Percentiles rank a stretch among this genome's conserved stretches.
These are phyloP conservation scores for Euura saliciscinereae DNA, from an alignment of 1,140 invertebrate genomes.

Conservation along the genomic window DNA sequence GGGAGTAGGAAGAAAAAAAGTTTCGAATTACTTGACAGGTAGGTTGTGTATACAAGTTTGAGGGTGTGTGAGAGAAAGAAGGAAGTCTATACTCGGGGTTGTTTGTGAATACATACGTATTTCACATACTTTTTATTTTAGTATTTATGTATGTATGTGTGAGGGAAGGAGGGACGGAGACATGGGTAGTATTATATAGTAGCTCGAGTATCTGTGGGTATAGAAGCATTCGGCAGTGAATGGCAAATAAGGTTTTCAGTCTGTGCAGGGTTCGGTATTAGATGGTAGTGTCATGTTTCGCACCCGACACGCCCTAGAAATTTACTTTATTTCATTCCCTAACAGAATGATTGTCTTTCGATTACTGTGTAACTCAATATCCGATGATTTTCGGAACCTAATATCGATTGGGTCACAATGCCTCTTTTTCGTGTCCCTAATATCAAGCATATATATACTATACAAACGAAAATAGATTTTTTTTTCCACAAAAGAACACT, in stretches of 20 bases:
- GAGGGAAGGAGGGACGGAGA: background rate
- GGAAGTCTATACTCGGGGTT: background rate
- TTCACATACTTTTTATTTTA: background rate
- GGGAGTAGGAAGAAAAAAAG: background rate
- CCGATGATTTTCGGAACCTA: slow-evolving; percentile 2
- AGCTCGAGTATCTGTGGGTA: too few species aligned
- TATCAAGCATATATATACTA: too few species aligned
- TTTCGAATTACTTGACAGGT: background rate
- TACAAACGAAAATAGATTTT: too few species aligned
- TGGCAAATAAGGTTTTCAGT: too few species aligned
- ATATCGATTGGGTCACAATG: background rate
- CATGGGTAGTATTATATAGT: background rate
- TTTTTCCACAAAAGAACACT: background rate
- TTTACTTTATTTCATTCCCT: slow-evolving; percentile 7
- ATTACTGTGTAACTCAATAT: slow-evolving; percentile 7
- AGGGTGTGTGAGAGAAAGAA: background rate
- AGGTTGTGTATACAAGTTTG: background rate
- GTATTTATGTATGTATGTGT: background rate
- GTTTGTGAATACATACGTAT: background rate
- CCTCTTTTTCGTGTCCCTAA: background rate
- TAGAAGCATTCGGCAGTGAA: too few species aligned
- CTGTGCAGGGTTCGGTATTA: too few species aligned
- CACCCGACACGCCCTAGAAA: slow-evolving; percentile 1
- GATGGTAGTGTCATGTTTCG: background rate
- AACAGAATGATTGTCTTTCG: slow-evolving; percentile 1